phyloP scores from a whole-genome alignment of 1,140 invertebrate genomes.

The Bathynomus jamesi region DNA sequence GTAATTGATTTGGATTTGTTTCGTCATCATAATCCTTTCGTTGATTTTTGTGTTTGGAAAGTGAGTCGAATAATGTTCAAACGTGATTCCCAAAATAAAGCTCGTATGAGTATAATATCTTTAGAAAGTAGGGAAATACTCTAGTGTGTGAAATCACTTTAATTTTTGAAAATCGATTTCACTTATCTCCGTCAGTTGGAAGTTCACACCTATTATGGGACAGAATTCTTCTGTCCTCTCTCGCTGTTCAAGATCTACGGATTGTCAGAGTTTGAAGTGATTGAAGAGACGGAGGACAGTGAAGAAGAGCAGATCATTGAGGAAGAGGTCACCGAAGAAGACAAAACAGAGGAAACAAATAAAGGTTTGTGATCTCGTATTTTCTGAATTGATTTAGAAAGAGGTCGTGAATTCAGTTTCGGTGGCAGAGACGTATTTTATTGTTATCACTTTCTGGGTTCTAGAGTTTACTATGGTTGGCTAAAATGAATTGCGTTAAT shows the following conservation, averaged over 20 bases:
- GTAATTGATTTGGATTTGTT: no score
- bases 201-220: constrained; percentile 83
- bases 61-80: no score
- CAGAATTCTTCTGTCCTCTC: constrained; percentile 94
- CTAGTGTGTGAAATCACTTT: no score
- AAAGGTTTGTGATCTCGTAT: constrained; percentile 10
- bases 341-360: constrained; percentile 18
- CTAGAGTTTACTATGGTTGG: not conserved
- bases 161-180: no score
- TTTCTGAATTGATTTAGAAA: not conserved
- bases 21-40: no score
- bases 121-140: no score
- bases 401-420: not conserved
- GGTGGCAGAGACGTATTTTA: not conserved
- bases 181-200: constrained; percentile 65
- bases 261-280: constrained; percentile 79
- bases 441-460: not conserved
- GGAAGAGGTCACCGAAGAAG: not conserved
- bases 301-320: constrained; percentile 21
- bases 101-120: no score
- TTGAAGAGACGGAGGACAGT: constrained; percentile 37
- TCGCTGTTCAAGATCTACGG: constrained; percentile 86
- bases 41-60: no score
- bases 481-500: not conserved
- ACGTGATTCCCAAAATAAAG: no score